Base-by-base conservation (phyloP, 2,797 vertebrate species). In the Atherinosoma microstoma region DNA sequence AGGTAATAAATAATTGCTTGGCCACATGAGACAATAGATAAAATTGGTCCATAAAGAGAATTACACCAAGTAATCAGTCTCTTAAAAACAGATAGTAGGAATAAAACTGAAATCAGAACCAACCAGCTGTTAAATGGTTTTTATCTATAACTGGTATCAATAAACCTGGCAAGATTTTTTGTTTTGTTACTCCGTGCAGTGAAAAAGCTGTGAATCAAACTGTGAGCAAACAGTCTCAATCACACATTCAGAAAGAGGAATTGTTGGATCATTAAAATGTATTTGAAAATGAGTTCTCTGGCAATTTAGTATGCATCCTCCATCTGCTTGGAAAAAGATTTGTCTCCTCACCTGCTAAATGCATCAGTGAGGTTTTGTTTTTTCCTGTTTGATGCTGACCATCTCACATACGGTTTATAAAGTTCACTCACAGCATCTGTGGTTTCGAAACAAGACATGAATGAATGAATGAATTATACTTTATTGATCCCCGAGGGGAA, bases 151-250 rank as follows among this genome's bases (percentile, higher is more conserved):
- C n/a, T 29, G 22, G 42, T 51, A n/a, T 35, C 24, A 59, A 47
- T 45, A 68, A n/a, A 58, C 11, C 6, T 27, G 15, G 30, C 32
- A 22, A 69, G 24, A 45, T 49, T 45, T 22, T 60, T 69, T 67
- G 40, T 67, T 60, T 60, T 36, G 34, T 58, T 11, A 15, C 58
- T 53, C 24, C 24, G 20, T 32, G 45, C 30, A 30, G n/a, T 36
- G 32, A 60, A 60, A 29, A 42, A 65, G 49, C 32, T 67, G 54
- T 58, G 56, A 67, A 58, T 4, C 22, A 29, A 58, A 57, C 53
- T 67, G 54, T 45, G 54, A 58, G 36, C 4, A 67, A 58, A 58
- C 36, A 42, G 45, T 51, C 30, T 64, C 2, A 42, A 30, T 58
- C 27, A 58, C 66, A 47, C 38, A 16, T 45, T 67, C 20, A 42